Conservation (phyloP, 2,797 vertebrate species). For the Enteromius viviparus region DNA sequence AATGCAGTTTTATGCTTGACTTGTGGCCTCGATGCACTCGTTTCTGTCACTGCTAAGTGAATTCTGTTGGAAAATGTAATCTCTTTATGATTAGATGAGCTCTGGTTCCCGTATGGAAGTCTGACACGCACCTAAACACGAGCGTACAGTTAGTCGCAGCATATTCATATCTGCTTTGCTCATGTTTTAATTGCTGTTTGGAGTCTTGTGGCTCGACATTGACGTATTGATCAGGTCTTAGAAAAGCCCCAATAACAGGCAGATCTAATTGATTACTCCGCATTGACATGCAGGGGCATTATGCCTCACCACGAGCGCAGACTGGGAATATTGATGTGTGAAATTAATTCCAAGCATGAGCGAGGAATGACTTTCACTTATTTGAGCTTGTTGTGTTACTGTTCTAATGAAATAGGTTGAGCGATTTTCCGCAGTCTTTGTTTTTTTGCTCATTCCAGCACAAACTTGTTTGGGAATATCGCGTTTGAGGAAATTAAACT, state of each 20-base stretch:
- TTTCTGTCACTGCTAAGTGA: conserved; percentile 35
- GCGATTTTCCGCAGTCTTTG: not conserved
- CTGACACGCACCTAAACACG: not conserved
- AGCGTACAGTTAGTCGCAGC: not conserved
- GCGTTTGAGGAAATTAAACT: conserved; percentile 42
- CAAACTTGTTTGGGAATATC: conserved; percentile 15
- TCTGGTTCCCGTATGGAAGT: not conserved
- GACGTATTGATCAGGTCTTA: conserved; percentile 61
- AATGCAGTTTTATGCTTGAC: conserved; percentile 34
- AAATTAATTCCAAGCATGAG: conserved; percentile 56
- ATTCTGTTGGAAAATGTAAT: conserved; percentile 40
- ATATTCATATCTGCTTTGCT: not conserved
- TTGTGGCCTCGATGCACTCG: conserved; percentile 29
- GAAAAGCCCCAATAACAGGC: conserved; percentile 58
- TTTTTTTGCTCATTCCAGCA: not conserved
- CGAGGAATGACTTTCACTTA: conserved; percentile 54
- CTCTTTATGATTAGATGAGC: conserved; percentile 34
- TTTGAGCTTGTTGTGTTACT: conserved; percentile 38
- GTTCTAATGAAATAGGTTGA: conserved; percentile 27
- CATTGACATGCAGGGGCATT: conserved; percentile 59
- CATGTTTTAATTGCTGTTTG: conserved; percentile 59
- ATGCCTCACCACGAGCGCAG: conserved; percentile 37
- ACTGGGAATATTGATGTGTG: conserved; percentile 54
- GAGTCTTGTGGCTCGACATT: conserved; percentile 48
- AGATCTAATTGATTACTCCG: conserved; percentile 56